Conservation (phyloP, 2,113 vertebrate genomes). For the Elanoides forficatus region DNA sequence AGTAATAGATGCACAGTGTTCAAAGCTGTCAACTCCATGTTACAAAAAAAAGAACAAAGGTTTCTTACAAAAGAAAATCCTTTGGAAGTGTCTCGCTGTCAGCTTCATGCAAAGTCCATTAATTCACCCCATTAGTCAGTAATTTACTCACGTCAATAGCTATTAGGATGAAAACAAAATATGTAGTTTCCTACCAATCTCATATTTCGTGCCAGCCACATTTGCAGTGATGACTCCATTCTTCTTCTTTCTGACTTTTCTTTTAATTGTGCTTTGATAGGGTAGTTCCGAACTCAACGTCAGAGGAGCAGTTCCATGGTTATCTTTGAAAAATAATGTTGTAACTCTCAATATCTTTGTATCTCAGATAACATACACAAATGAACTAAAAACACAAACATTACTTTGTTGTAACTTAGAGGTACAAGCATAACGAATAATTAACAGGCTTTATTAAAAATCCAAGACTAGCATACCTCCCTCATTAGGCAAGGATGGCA, state of each 20-base stretch:
- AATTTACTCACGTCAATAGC: background rate
- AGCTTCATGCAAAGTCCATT: background rate
- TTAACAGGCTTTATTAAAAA: background rate
- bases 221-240: slow-evolving; percentile 90
- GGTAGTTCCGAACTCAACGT: slow-evolving; percentile 79
- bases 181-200: slow-evolving; percentile 85
- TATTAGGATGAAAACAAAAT: background rate
- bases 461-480: slow-evolving; percentile 79
- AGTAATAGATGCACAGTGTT: background rate
- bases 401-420: background rate
- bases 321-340: slow-evolving; percentile 75
- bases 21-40: background rate
- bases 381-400: background rate
- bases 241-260: slow-evolving; percentile 90
- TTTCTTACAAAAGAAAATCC: background rate
- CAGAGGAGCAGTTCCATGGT: slow-evolving; percentile 82
- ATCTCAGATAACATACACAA: background rate
- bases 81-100: background rate
- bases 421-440: background rate
- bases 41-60: background rate
- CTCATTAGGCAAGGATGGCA: slow-evolving; percentile 94
- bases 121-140: background rate
- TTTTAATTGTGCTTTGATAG: slow-evolving; percentile 85
- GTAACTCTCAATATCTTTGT: background rate
- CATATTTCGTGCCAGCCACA: slow-evolving; percentile 93